Evolutionary conservation across 1,140 invertebrate species (phyloP).

Genomic region (Zeugodacus cucurbitae): DNA sequence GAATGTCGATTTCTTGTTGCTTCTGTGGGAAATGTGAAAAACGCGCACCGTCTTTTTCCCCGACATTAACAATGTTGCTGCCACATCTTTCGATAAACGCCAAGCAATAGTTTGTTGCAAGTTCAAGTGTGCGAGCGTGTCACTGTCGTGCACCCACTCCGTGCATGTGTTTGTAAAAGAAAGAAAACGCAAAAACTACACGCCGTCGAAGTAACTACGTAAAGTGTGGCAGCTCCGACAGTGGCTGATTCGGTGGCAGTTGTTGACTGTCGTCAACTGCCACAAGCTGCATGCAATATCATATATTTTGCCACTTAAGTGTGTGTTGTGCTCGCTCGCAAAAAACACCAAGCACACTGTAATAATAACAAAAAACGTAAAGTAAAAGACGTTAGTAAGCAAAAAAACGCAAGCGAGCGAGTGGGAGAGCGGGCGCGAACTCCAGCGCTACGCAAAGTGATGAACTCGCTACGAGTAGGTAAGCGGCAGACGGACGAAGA

Average conservation of each 20-base stretch:
- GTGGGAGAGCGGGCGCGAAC: neutral
- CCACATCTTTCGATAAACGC: neutral
- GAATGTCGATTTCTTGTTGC: too few species aligned
- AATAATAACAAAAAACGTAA: neutral
- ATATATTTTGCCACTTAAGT: conserved; percentile 37
- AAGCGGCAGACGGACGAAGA: neutral
- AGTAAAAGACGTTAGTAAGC: neutral
- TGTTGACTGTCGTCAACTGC: conserved; percentile 10
- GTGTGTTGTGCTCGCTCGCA: neutral
- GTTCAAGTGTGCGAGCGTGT: neutral
- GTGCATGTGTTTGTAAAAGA: neutral
- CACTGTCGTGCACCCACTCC: neutral
- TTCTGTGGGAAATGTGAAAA: too few species aligned
- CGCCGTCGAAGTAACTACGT: neutral
- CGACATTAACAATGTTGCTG: neutral
- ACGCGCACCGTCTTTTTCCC: neutral
- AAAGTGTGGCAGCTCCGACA: neutral
- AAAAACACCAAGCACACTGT: neutral
- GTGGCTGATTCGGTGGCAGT: neutral
- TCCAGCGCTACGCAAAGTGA: neutral
- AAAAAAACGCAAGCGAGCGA: neutral
- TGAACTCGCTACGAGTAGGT: neutral
- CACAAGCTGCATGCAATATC: conserved; percentile 7
- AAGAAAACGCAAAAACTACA: neutral
- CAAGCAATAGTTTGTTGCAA: neutral